Conservation (phyloP, 2,113 vertebrate species). For the Apodemus speciosus region DNA sequence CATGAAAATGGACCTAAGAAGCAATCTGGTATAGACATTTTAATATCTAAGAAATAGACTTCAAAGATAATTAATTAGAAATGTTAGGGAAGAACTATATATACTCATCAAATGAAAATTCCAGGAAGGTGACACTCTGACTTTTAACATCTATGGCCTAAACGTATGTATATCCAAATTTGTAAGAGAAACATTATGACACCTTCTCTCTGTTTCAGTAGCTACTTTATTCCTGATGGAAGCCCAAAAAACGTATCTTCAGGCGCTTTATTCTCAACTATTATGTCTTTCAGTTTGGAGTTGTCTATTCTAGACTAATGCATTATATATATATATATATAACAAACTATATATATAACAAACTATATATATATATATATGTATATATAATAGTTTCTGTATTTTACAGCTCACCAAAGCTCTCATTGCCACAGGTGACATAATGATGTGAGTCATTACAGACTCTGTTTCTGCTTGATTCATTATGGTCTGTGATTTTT, state of each 20-base stretch:
- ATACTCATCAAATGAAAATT: background rate
- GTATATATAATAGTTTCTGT: background rate
- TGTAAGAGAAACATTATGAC: background rate
- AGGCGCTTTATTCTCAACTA: background rate
- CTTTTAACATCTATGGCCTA: background rate
- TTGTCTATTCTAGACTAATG: background rate
- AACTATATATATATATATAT: too few relatives aligned
- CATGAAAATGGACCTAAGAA: background rate
- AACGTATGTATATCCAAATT: background rate
- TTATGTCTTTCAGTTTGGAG: background rate
- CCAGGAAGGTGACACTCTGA: background rate
- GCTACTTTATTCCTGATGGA: constrained; percentile 1
- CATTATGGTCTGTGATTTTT: background rate
- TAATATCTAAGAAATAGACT: background rate
- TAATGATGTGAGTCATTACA: background rate
- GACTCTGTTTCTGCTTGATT: background rate
- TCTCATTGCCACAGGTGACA: background rate
- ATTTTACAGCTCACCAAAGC: background rate
- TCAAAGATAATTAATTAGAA: background rate
- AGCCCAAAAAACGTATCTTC: background rate
- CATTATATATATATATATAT: background rate
- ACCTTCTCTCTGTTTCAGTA: background rate
- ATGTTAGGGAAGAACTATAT: background rate
- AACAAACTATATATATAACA: too few relatives aligned
- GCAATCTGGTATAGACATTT: background rate